Conservation (phyloP, 2,113 vertebrate genomes). For the Atlantisia rogersi region DNA sequence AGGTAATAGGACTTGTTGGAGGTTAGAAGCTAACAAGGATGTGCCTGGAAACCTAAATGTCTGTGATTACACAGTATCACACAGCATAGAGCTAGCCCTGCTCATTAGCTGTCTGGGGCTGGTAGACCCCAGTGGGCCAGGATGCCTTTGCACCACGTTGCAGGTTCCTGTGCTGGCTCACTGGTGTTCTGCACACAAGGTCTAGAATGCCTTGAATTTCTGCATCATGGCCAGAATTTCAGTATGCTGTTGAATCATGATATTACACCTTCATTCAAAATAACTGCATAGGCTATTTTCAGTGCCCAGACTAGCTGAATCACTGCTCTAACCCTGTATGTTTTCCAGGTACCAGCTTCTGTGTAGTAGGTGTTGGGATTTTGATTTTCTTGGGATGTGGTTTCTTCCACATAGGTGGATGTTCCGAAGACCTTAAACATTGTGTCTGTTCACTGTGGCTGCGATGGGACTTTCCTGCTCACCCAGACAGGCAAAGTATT, state of each 20-base stretch:
- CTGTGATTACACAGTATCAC: background rate
- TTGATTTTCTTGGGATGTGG: background rate
- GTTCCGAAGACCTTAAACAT: constrained; percentile 89
- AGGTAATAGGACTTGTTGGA: background rate
- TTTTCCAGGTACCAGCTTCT: background rate
- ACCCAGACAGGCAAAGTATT: constrained; percentile 94
- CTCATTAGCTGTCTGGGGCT: background rate
- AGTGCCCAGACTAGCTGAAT: background rate
- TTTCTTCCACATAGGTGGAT: constrained; percentile 82
- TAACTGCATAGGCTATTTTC: background rate
- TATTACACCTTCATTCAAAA: background rate
- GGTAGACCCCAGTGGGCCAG: background rate
- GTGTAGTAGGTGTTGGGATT: background rate
- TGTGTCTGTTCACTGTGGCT: constrained; percentile 89
- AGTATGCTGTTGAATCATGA: background rate
- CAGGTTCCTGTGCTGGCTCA: background rate
- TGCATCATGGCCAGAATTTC: background rate
- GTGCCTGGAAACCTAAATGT: background rate
- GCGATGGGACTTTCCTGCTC: constrained; percentile 93
- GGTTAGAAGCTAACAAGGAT: background rate
- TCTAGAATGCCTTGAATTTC: background rate
- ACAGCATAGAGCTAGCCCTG: background rate
- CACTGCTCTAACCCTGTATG: background rate
- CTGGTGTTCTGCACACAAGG: background rate
- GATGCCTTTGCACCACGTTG: background rate